Base-by-base conservation (phyloP, 2,797 vertebrate species). In the Clamator glandarius region DNA sequence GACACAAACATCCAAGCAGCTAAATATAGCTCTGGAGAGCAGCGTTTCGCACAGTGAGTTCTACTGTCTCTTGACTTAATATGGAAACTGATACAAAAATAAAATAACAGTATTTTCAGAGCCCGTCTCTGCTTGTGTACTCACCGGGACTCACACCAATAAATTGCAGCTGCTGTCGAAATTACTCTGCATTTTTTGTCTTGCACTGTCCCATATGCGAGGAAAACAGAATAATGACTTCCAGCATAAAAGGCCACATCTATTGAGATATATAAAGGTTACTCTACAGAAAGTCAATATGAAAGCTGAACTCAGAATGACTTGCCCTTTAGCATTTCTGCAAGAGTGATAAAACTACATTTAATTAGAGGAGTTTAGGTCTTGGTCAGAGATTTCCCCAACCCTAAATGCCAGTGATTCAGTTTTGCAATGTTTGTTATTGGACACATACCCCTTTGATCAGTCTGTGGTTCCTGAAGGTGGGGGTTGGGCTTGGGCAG, bases 51-150 rank as follows among this genome's bases (percentile, higher is more conserved):
- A 95, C 67, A 84, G n/a, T 59, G 58, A 94, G 87, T 90, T 72
- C 89, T 54, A 64, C n/a, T 29, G 28, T 86, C 59, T 76, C 74
- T 93, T 90, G 81, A 89, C 86, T 89, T 93, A 84, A 88, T 84
- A 93, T 51, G 83, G 93, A 90, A 88, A 94, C 67, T 63, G 41
- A 84, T 66, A 84, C 33, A 78, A 70, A 93, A 95, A 84, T 36
- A 92, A 89, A 94, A 54, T 16, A n/a, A 44, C 28, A 18, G 19
- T 44, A 66, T 90, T 94, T 97, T 66, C 80, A 96, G 92, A 90
- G 61, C 69, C 83, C 7, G 5, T 77, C 42, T 79, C 86, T 89
- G 44, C 85, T 87, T 59, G 39, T 25, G 9, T 48, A 48, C 25
- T 82, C 74, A 77, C 46, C 0, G 0, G 41, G 35, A 84, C 39